These are phyloP conservation scores for Caenorhabditis auriculariae DNA, from an alignment of 2,888 invertebrate genomes.

Conservation along the genomic window DNA sequence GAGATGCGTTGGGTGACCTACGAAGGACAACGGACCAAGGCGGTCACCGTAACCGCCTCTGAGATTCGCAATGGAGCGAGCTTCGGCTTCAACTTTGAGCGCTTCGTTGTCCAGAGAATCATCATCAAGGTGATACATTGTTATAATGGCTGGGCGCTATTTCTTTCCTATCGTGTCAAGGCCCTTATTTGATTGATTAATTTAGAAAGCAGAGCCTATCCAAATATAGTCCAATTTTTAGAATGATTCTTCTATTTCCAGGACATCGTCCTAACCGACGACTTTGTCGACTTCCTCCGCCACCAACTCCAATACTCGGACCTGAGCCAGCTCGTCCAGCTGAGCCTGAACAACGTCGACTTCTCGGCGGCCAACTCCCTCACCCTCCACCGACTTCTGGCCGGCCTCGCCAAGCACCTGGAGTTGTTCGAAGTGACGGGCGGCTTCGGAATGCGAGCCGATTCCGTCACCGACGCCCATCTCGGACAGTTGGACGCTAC, in stretches of 20 bases:
- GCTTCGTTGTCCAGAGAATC: slow-evolving; percentile 30
- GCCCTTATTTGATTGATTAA: neutral
- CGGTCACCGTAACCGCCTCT: slow-evolving; percentile 7
- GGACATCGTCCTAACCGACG: slow-evolving; percentile 27
- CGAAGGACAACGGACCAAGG: slow-evolving; percentile 20
- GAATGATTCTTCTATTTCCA: slow-evolving; percentile 8
- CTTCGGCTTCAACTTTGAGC: slow-evolving; percentile 25
- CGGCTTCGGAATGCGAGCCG: slow-evolving; percentile 27
- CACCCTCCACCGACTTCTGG: slow-evolving; percentile 32
- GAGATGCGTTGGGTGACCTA: slow-evolving; percentile 37
- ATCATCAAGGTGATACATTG: slow-evolving; percentile 21
- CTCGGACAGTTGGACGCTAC: slow-evolving; percentile 28
- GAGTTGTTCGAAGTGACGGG: slow-evolving; percentile 20
- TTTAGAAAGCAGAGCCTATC: neutral
- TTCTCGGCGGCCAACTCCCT: slow-evolving; percentile 30
- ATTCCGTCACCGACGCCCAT: slow-evolving; percentile 34
- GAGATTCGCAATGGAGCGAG: slow-evolving; percentile 1
- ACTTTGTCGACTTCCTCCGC: slow-evolving; percentile 32
- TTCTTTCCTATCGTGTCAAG: neutral
- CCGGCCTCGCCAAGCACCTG: slow-evolving; percentile 15
- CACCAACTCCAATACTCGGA: slow-evolving; percentile 22
- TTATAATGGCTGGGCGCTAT: neutral
- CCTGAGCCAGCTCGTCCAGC: slow-evolving; percentile 19
- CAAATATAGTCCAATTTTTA: neutral
- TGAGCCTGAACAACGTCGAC: slow-evolving; percentile 28